phyloP scores from a whole-genome alignment of 2,113 vertebrate genomes.

The Conger conger region DNA sequence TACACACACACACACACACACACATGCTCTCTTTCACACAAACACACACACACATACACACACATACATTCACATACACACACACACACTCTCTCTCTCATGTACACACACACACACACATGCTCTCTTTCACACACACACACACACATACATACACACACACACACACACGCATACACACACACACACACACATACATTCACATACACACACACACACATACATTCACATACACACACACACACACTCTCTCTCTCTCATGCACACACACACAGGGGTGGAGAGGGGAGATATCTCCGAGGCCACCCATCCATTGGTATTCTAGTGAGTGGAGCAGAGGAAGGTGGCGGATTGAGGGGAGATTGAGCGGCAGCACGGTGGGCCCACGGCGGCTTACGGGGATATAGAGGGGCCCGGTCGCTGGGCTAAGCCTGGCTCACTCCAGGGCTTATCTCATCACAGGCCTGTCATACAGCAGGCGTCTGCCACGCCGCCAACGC shows the following conservation, averaged over 20 bases:
- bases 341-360: slow-evolving; percentile 55
- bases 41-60: too few relatives aligned
- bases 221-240: too few relatives aligned
- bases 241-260: too few relatives aligned
- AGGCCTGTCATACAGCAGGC: slow-evolving; percentile 63
- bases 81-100: too few relatives aligned
- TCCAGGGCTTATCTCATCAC: slow-evolving; percentile 66
- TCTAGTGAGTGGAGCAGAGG: slow-evolving; percentile 54
- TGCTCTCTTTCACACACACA: slow-evolving; percentile 59
- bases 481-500: slow-evolving; percentile 45
- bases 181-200: slow-evolving; percentile 30
- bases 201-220: too few relatives aligned
- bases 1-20: slow-evolving; percentile 44
- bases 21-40: slow-evolving; percentile 44
- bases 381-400: slow-evolving; percentile 65
- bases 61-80: too few relatives aligned
- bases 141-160: too few relatives aligned
- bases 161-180: slow-evolving; percentile 45
- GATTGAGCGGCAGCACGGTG: slow-evolving; percentile 58
- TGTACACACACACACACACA: slow-evolving; percentile 30
- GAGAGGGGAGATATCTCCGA: slow-evolving; percentile 36
- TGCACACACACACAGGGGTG: slow-evolving; percentile 17
- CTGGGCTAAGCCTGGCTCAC: slow-evolving; percentile 66
- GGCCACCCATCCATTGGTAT: slow-evolving; percentile 64
- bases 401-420: slow-evolving; percentile 58